A percentile compares a stretch with the other conserved stretches of the same genome.
phyloP scores from a whole-genome alignment of 2,113 vertebrate species.

The Pomatostomus ruficeps region DNA sequence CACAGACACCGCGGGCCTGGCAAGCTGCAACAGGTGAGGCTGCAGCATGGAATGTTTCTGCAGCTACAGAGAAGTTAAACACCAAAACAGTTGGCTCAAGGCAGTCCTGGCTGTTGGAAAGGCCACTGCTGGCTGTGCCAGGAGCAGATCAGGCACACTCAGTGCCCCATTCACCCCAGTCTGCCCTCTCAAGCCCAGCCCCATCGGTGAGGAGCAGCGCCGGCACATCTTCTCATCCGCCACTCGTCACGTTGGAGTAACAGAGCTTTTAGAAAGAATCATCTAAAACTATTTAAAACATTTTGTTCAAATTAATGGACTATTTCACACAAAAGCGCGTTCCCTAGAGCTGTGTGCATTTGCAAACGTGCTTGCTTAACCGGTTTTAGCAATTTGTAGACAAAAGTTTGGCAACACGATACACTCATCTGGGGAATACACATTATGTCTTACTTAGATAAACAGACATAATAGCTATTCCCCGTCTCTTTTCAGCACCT shows the following conservation, averaged over 20 bases:
- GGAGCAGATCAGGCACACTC: not conserved
- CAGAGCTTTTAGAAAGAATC: not conserved
- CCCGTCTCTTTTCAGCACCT: not conserved
- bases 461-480: not conserved
- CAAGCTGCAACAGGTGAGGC: not conserved
- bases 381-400: not conserved
- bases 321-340: not conserved
- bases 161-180: not conserved
- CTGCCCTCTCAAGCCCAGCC: not conserved
- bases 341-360: not conserved
- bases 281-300: not conserved
- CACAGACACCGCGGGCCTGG: not conserved
- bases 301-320: conserved; percentile 54
- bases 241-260: not conserved
- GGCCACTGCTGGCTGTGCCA: not conserved
- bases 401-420: conserved; percentile 1
- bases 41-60: accelerated
- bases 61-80: not conserved
- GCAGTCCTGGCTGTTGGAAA: not conserved
- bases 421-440: not conserved
- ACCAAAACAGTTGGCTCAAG: accelerated
- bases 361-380: not conserved
- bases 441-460: not conserved
- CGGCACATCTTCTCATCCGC: not conserved
- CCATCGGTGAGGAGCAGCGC: accelerated